Base-by-base conservation (phyloP, 2,888 invertebrate species). In the Theretra japonica region DNA sequence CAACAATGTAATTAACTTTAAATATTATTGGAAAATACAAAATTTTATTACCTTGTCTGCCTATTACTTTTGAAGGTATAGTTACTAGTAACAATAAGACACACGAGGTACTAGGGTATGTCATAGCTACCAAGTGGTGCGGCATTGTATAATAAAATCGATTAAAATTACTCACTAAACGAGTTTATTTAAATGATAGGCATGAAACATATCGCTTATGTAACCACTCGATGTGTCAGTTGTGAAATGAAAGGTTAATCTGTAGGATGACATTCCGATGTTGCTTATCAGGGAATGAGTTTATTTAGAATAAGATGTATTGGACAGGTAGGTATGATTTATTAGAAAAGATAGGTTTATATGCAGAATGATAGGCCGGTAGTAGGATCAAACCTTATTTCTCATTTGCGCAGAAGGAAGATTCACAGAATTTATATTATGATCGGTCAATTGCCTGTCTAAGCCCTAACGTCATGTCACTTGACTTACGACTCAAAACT, bases 161-260 rank as follows among this genome's bases (percentile, higher is more conserved):
- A 62, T 62, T 33, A n/a, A n/a, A 15, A 62, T 62, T 33, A 62
- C 15, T 62, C 41, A 62, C 21, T 41, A 21, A 41, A 62, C 62
- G 21, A 62, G 41, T 62, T 21, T 62, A 33, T 62, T 17, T 59
- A 1, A 59, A 28, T 25, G 28, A 28, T 33, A 60, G 30, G 30
- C 30, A 60, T n/a, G 33, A 59, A 19, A 28, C 15, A 19, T 59
- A 59, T 59, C 25, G 21, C 58, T 58, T 15, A 23, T 15, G 58
- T 25, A 58, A 25, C 4, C 3, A 58, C n/a, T 57, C 23, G n/a
- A 23, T 23, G 57, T 57, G n/a, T 57, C 57, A 11, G 57, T 57
- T 57, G 57, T 57, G 57, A 21, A 57, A 62, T 62, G 11, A 41
- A 23, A 48, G 48, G 41, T 48, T 23, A 48, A 48, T 48, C 41